phyloP scores from a whole-genome alignment of 2,888 invertebrate species.

The Cerceris ruficornis region DNA sequence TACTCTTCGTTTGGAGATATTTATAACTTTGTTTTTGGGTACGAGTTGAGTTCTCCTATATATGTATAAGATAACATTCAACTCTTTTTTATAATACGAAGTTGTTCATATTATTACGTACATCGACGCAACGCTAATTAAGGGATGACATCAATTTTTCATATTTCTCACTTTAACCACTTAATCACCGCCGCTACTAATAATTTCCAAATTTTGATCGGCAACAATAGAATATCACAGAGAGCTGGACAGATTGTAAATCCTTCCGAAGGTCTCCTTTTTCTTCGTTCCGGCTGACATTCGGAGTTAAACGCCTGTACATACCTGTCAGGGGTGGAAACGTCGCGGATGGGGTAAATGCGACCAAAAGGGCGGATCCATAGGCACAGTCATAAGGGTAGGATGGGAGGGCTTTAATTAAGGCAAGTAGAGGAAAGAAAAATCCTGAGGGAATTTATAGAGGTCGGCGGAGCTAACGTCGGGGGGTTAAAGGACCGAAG shows the following conservation, averaged over 20 bases:
- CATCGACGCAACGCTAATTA: too few species aligned
- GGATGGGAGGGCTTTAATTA: slow-evolving; percentile 79
- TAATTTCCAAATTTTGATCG: not conserved
- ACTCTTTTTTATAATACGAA: too few species aligned
- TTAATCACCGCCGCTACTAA: too few species aligned
- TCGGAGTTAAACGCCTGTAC: slow-evolving; percentile 31
- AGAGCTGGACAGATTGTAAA: slow-evolving; percentile 19
- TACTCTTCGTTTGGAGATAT: too few species aligned
- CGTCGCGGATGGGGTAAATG: slow-evolving; percentile 50
- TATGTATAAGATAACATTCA: too few species aligned
- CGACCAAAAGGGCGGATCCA: slow-evolving; percentile 65
- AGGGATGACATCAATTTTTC: not conserved
- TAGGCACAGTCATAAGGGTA: slow-evolving; percentile 70
- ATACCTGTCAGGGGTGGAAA: slow-evolving; percentile 55
- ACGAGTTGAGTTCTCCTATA: too few species aligned
- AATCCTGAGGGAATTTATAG: slow-evolving; percentile 81
- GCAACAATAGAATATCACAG: not conserved
- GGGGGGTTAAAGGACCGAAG: slow-evolving; percentile 62
- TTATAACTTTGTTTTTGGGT: too few species aligned
- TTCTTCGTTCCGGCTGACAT: slow-evolving; percentile 43
- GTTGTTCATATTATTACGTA: too few species aligned
- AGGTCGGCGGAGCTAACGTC: slow-evolving; percentile 69
- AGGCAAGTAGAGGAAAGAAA: slow-evolving; percentile 81
- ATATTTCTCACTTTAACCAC: too few species aligned
- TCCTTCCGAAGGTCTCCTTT: slow-evolving; percentile 25